A percentile compares a stretch with the other conserved stretches of the same genome.
Conservation (phyloP, 2,113 vertebrate species). For the Atlantisia rogersi region DNA sequence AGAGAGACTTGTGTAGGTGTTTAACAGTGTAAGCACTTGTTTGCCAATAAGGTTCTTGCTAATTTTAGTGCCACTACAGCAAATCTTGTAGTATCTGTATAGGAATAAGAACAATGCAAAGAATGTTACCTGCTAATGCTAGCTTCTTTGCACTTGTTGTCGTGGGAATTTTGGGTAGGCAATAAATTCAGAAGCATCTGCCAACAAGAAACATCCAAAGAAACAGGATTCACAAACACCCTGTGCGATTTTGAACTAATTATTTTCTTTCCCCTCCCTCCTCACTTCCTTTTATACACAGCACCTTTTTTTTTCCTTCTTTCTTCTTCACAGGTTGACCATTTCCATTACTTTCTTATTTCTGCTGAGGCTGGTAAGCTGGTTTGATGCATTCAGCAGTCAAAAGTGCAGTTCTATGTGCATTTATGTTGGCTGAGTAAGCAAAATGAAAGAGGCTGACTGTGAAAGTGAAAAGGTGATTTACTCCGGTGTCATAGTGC, state of each 20-base stretch:
- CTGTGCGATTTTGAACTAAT: neutral
- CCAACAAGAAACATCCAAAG: neutral
- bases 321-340: neutral
- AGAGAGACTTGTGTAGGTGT: neutral
- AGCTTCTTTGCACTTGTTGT: neutral
- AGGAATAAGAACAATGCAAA: neutral
- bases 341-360: slow-evolving; percentile 2
- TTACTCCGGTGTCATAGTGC: slow-evolving; percentile 11
- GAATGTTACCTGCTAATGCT: neutral
- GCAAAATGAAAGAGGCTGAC: slow-evolving; percentile 47
- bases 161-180: neutral
- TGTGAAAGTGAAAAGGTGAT: slow-evolving; percentile 64
- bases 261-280: neutral
- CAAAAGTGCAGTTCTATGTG: neutral
- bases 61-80: neutral
- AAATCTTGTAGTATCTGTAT: neutral
- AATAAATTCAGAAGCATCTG: neutral
- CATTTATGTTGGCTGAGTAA: slow-evolving; percentile 46
- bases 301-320: neutral
- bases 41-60: neutral
- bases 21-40: neutral
- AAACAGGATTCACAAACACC: neutral
- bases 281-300: neutral
- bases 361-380: slow-evolving; percentile 39
- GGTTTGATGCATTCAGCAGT: slow-evolving; percentile 30